Percentiles rank a stretch among this genome's conserved stretches.
Evolutionary conservation across 2,888 invertebrate species (phyloP).

Genomic region (Adela reaumurella): DNA sequence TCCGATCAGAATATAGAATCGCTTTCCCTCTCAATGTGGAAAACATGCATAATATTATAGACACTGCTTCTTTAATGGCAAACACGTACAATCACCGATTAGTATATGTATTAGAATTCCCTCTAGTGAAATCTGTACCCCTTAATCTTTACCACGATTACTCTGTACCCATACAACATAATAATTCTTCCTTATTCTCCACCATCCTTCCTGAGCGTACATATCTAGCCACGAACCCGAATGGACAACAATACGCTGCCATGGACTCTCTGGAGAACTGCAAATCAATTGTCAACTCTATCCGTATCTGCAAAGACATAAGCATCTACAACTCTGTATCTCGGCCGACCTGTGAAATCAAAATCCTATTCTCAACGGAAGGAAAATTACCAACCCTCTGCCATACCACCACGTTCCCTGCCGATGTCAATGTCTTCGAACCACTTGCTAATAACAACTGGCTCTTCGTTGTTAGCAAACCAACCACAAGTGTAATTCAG

Average conservation of each 20-base stretch:
- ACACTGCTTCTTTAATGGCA: constrained; percentile 13
- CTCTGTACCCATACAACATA: constrained; percentile 16
- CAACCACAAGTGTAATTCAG: neutral
- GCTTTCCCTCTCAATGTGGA: constrained; percentile 12
- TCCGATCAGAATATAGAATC: constrained; percentile 12
- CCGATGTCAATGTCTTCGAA: constrained; percentile 3
- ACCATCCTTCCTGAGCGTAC: constrained; percentile 18
- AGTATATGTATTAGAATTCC: constrained; percentile 12
- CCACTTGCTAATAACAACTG: neutral
- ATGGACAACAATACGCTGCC: constrained; percentile 13
- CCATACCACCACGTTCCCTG: constrained; percentile 3
- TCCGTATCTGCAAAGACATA: constrained; percentile 2
- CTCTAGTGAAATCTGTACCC: constrained; percentile 13
- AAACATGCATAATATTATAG: constrained; percentile 16
- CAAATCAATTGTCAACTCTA: constrained; percentile 4
- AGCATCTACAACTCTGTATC: constrained; percentile 2
- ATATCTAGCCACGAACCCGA: constrained; percentile 15
- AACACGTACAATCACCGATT: constrained; percentile 7
- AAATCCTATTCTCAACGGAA: constrained; percentile 2
- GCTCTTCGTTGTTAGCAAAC: neutral
- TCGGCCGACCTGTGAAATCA: constrained; percentile 4
- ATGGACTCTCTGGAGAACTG: constrained; percentile 13
- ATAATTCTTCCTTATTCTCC: constrained; percentile 14
- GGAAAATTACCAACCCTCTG: constrained; percentile 2
- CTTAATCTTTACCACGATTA: constrained; percentile 16